These are phyloP conservation scores for Caretta caretta DNA, from an alignment of 2,113 vertebrate species.

Conservation along the genomic window DNA sequence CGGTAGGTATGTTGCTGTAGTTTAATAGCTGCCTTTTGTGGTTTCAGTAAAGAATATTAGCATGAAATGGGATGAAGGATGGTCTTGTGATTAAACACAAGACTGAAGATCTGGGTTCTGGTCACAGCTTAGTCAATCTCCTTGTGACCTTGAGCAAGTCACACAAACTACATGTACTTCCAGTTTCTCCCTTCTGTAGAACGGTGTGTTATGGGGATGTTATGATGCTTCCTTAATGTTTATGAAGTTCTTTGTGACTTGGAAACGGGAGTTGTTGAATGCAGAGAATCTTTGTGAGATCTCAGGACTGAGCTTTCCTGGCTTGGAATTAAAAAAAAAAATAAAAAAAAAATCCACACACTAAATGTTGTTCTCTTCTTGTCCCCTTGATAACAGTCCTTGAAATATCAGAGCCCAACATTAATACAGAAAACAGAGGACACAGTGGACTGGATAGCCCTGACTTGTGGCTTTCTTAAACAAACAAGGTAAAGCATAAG, in stretches of 20 bases:
- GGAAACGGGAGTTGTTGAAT: slow-evolving; percentile 54
- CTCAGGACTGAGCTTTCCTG: slow-evolving; percentile 11
- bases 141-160: neutral
- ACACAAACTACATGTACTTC: neutral
- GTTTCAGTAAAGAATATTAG: slow-evolving; percentile 36
- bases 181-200: slow-evolving; percentile 32
- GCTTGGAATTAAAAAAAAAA: slow-evolving; percentile 1
- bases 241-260: slow-evolving; percentile 58
- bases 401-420: slow-evolving; percentile 56
- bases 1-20: neutral
- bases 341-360: slow-evolving; percentile 57
- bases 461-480: slow-evolving; percentile 73
- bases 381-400: slow-evolving; percentile 34
- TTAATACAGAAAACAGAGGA: slow-evolving; percentile 61
- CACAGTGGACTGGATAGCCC: slow-evolving; percentile 67
- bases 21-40: neutral
- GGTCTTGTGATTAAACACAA: neutral
- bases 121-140: slow-evolving; percentile 15
- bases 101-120: neutral
- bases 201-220: slow-evolving; percentile 22
- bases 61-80: neutral
- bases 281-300: slow-evolving; percentile 44
- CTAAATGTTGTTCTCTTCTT: slow-evolving; percentile 57
- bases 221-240: slow-evolving; percentile 26
- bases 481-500: slow-evolving; percentile 80